Evolutionary conservation across 1,140 invertebrate species (phyloP), one percentile per base, ranked within the genome.

Genomic region (Maniola jurtina): DNA sequence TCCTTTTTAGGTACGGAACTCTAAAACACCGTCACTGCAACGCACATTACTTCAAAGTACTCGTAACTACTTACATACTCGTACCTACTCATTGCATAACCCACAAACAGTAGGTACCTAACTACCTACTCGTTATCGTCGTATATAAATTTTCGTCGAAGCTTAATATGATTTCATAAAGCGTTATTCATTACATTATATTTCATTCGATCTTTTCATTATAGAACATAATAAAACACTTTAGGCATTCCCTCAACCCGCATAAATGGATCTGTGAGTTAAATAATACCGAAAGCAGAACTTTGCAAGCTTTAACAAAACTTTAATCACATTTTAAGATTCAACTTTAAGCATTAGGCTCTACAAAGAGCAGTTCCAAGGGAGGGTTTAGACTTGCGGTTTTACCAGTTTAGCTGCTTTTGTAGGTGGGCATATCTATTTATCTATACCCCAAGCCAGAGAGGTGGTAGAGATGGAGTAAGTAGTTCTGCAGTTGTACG

Each of bases 281-380:
- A 64, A 64, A 64, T 57, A 64, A 64, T 40, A 57, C 42, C 16
- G 35, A 57, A 36, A 58, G 38, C 45, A 59, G 15, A 15, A 59
- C 57, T 59, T 33, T 56, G 13, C 25, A 54, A 35, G 45, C 33
- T 56, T 65, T 52, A 58, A 34, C 55, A 33, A 47, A 42, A 65
- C 34, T 66, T 35, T 56, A 48, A 61, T 66, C 36, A 66, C 50
- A 62, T 62, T 62, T 38, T 52, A 62, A 54, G 50, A 54, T 9
- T 60, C 60, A 60, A 66, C 9, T 50, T 66, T 38, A 65, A 60
- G 38, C 62, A 35, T 54, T 54, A 15, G 16, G 42, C 42, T 42
- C 14, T 55, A 54, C 64, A 66, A 66, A 66, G 64, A 57, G 9
- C 42, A 35, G 9, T 45, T 25, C 48, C 40, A 62, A 54, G 60